These are phyloP conservation scores for Dysmachus trigonus DNA, from an alignment of 2,888 invertebrate species.

Conservation along the genomic window DNA sequence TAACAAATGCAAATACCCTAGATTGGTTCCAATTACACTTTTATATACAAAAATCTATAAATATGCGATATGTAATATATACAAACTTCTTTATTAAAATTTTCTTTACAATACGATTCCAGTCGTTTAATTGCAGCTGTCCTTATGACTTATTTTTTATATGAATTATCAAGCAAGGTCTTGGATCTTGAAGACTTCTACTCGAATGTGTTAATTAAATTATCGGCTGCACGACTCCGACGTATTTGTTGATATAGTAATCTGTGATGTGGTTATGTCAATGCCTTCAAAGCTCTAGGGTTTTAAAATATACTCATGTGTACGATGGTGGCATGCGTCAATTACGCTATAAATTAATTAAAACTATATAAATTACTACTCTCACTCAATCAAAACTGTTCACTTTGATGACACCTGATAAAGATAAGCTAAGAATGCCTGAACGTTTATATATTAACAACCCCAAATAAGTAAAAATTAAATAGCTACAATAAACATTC, in stretches of 20 bases:
- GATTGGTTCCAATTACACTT: too few species aligned
- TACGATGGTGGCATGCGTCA: neutral
- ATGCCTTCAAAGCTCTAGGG: neutral
- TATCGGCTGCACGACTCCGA: neutral
- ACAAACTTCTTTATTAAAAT: too few species aligned
- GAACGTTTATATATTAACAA: neutral
- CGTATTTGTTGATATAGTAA: neutral
- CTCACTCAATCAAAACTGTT: neutral
- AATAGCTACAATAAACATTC: neutral
- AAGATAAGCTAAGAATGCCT: neutral
- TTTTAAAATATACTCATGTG: neutral
- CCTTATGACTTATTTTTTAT: neutral
- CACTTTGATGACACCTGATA: neutral
- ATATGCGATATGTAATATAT: too few species aligned
- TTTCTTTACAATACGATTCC: too few species aligned
- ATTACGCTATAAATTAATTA: neutral
- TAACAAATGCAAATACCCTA: too few species aligned
- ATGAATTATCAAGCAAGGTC: neutral
- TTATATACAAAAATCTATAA: too few species aligned
- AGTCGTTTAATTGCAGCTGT: neutral
- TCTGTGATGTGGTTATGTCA: neutral
- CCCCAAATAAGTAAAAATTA: neutral
- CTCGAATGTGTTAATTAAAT: neutral
- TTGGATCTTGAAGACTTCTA: neutral
- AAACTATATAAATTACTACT: neutral